These are phyloP conservation scores for Lottia gigantea DNA, from an alignment of 2,888 invertebrate species.

Conservation along the genomic window DNA sequence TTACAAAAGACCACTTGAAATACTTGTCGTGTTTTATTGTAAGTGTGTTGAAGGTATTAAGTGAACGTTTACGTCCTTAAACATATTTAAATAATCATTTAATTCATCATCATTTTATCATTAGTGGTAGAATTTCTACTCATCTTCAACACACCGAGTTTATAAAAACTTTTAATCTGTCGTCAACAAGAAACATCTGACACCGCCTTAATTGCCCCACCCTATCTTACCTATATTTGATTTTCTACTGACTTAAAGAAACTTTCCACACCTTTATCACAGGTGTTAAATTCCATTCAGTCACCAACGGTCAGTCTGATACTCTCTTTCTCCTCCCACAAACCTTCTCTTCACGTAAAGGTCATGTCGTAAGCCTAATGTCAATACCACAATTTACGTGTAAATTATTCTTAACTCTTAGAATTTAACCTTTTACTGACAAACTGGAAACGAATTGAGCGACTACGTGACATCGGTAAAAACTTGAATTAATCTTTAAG, in stretches of 20 bases:
- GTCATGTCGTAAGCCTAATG: neutral
- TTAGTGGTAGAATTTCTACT: neutral
- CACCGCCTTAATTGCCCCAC: conserved; percentile 11
- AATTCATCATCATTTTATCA: conserved; percentile 7
- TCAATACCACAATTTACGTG: conserved; percentile 8
- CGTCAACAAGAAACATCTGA: conserved; percentile 7
- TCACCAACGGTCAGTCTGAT: neutral
- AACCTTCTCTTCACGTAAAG: neutral
- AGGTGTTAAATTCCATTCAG: conserved; percentile 2
- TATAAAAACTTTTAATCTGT: neutral
- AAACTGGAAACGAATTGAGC: neutral
- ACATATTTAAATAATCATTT: neutral
- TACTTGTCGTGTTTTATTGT: neutral
- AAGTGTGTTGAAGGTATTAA: neutral
- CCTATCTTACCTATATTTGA: neutral
- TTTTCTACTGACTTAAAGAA: conserved; percentile 4
- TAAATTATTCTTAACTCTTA: conserved; percentile 11
- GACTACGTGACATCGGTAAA: conserved; percentile 2
- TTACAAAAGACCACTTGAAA: conserved; percentile 2
- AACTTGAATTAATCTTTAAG: neutral
- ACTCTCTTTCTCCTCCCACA: neutral
- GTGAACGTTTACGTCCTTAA: neutral
- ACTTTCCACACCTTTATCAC: conserved; percentile 4
- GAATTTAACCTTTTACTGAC: conserved; percentile 5
- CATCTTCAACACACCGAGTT: no score